Conservation (phyloP, 2,888 invertebrate genomes). For the Drosophila macrothrix region DNA sequence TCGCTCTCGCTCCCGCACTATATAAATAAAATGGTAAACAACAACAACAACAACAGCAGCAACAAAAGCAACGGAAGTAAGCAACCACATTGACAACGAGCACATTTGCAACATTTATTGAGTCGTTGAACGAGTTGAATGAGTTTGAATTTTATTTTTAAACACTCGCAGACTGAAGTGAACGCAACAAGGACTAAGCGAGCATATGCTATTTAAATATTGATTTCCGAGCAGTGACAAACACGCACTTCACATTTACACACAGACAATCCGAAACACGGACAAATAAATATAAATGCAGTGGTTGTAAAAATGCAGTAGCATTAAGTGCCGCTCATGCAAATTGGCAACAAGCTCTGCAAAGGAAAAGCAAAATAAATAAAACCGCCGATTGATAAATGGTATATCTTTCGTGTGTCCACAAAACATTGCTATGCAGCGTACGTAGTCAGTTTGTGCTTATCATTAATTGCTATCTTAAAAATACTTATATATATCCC, state of each 20-base stretch:
- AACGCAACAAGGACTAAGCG: conserved; percentile 68
- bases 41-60: conserved; percentile 1
- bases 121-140: conserved; percentile 82
- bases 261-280: neutral
- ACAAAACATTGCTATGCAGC: neutral
- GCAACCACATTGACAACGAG: conserved; percentile 69
- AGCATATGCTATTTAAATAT: conserved; percentile 75
- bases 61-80: conserved; percentile 27
- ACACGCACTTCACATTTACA: conserved; percentile 30
- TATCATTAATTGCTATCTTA: neutral
- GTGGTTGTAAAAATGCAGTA: conserved; percentile 6
- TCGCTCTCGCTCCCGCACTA: conserved; percentile 15
- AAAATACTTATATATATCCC: neutral
- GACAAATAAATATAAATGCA: conserved; percentile 2
- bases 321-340: conserved; percentile 24
- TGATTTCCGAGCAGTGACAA: conserved; percentile 71
- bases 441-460: neutral
- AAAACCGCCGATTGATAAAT: conserved; percentile 53
- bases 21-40: conserved; percentile 68
- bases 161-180: conserved; percentile 55
- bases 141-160: conserved; percentile 80
- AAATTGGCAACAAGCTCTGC: conserved; percentile 50
- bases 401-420: conserved; percentile 37
- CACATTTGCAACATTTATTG: conserved; percentile 81
- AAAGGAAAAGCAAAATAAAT: conserved; percentile 12